Conservation (phyloP, 2,797 vertebrate genomes). For the Semaprochilodus insignis region DNA sequence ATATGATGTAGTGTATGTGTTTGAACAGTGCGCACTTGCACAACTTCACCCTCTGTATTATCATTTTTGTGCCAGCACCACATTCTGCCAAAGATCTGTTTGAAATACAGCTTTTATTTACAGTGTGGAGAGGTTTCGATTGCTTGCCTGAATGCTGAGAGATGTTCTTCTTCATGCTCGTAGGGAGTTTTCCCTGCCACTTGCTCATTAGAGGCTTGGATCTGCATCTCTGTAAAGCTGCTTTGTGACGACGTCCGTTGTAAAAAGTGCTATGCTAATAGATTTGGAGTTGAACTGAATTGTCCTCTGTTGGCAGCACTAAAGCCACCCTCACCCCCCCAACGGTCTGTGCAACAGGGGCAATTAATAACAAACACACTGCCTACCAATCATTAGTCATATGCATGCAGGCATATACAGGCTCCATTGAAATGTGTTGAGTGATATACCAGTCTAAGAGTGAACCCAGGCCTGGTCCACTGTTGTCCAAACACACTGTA, state of each 20-base stretch:
- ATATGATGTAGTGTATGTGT: background rate
- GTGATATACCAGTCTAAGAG: background rate
- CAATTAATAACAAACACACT: conserved; percentile 9
- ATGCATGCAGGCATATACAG: background rate
- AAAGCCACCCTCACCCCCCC: background rate
- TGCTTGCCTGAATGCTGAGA: background rate
- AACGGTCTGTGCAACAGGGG: background rate
- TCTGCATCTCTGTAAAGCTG: background rate
- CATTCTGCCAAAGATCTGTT: too few species aligned
- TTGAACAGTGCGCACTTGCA: background rate
- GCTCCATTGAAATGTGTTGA: conserved; percentile 2
- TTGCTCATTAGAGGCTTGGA: background rate
- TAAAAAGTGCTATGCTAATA: background rate
- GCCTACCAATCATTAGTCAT: conserved; percentile 1
- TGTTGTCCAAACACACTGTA: background rate
- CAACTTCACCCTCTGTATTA: background rate
- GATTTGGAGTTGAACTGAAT: background rate
- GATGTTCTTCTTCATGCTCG: background rate
- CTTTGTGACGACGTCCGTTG: background rate
- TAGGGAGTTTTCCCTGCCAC: background rate
- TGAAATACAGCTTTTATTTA: too few species aligned
- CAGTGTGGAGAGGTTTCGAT: background rate
- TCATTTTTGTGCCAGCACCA: background rate
- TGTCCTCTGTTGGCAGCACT: background rate
- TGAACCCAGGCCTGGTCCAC: background rate